phyloP scores from a whole-genome alignment of 2,888 invertebrate species.

The Epirrhoe tristata region DNA sequence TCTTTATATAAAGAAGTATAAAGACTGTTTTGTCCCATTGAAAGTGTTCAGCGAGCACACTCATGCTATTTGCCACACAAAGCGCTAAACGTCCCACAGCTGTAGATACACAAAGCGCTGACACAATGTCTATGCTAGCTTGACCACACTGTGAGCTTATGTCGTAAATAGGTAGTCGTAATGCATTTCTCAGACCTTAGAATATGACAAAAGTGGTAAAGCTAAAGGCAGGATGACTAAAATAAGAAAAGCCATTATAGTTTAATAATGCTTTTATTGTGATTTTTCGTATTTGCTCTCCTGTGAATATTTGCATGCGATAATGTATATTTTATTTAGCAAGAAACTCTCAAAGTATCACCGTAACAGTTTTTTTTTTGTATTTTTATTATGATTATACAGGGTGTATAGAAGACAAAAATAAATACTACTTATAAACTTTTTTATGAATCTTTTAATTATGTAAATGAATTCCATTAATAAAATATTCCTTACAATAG shows the following conservation, averaged over 20 bases:
- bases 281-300: not conserved
- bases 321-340: not conserved
- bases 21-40: constrained; percentile 20
- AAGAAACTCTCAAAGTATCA: not conserved
- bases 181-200: not conserved
- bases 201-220: not conserved
- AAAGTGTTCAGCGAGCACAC: constrained; percentile 9
- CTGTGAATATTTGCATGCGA: not conserved
- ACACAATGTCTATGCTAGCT: not conserved
- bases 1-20: not conserved
- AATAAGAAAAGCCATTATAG: not conserved
- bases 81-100: constrained; percentile 13
- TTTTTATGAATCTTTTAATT: not conserved
- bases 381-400: no score
- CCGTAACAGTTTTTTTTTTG: not conserved
- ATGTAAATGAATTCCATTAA: not conserved
- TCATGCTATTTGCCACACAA: constrained; percentile 26
- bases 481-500: not conserved
- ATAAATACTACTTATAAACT: not conserved
- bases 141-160: not conserved
- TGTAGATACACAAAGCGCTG: constrained; percentile 2
- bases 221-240: no score
- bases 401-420: no score
- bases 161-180: no score
- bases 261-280: not conserved